Evolutionary conservation across 2,797 vertebrate species (phyloP).

Genomic region (Chrysocyon brachyurus): DNA sequence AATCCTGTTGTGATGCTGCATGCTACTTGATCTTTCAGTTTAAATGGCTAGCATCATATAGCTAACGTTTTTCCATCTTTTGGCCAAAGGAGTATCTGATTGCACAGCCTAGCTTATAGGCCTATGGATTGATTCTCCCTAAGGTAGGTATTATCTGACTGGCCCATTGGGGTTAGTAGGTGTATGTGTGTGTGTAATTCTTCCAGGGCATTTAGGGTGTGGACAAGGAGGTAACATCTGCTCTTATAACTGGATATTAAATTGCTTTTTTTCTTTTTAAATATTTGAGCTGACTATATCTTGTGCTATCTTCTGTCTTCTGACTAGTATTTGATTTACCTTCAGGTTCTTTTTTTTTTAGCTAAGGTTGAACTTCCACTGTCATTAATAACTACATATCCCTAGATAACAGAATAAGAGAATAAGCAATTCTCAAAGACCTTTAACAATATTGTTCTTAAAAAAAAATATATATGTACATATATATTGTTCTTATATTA

Average conservation of each 20-base stretch:
- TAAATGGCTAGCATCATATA: background rate
- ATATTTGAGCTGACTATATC: conserved; percentile 21
- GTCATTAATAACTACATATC: background rate
- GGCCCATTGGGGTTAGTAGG: background rate
- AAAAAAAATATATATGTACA: background rate
- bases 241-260: conserved; percentile 4
- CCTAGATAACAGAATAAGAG: conserved; percentile 50
- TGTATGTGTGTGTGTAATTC: background rate
- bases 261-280: conserved; percentile 44
- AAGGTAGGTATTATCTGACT: conserved; percentile 24
- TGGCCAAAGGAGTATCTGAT: background rate
- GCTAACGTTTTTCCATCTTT: conserved; percentile 10
- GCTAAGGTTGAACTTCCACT: conserved; percentile 22
- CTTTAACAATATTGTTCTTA: background rate
- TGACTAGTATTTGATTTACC: conserved; percentile 31
- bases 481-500: background rate
- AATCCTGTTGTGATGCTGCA: background rate
- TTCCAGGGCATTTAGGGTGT: background rate
- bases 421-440: background rate
- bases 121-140: background rate
- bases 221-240: background rate
- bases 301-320: background rate
- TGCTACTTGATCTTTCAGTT: background rate
- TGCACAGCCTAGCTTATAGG: background rate
- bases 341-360: conserved; percentile 61